phyloP scores from a whole-genome alignment of 2,888 invertebrate genomes.

The Ochropleura plecta region DNA sequence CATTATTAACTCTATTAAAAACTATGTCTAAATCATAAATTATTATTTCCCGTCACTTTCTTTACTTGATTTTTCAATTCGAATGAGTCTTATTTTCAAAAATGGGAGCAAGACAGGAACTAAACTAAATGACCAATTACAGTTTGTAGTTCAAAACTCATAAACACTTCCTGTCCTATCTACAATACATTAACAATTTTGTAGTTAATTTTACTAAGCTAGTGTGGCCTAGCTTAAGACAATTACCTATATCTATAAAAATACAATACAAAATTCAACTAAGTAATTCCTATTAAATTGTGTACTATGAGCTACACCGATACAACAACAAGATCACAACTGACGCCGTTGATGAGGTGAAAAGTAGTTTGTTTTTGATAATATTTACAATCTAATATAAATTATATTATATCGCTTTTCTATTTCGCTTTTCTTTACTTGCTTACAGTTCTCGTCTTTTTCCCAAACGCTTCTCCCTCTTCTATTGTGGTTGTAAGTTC shows the following conservation, averaged over 20 bases:
- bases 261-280: conserved; percentile 2
- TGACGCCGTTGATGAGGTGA: neutral
- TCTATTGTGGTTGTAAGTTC: conserved; percentile 95
- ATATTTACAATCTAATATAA: conserved; percentile 15
- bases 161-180: conserved; percentile 8
- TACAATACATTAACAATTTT: conserved; percentile 22
- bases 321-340: neutral
- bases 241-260: conserved; percentile 17
- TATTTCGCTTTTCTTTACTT: conserved; percentile 7
- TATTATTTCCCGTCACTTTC: conserved; percentile 14
- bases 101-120: neutral
- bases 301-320: neutral
- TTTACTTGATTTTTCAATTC: neutral
- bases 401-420: neutral
- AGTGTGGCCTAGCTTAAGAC: neutral
- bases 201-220: conserved; percentile 19
- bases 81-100: neutral
- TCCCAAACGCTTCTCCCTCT: conserved; percentile 93
- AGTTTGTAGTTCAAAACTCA: conserved; percentile 4
- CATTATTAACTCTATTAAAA: neutral
- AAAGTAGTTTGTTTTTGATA: neutral
- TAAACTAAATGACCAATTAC: neutral
- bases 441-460: conserved; percentile 49
- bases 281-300: neutral
- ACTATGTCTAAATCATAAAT: conserved; percentile 1